These are phyloP conservation scores for Sinocyclocheilus grahami DNA, from an alignment of 2,113 vertebrate species.

Conservation along the genomic window DNA sequence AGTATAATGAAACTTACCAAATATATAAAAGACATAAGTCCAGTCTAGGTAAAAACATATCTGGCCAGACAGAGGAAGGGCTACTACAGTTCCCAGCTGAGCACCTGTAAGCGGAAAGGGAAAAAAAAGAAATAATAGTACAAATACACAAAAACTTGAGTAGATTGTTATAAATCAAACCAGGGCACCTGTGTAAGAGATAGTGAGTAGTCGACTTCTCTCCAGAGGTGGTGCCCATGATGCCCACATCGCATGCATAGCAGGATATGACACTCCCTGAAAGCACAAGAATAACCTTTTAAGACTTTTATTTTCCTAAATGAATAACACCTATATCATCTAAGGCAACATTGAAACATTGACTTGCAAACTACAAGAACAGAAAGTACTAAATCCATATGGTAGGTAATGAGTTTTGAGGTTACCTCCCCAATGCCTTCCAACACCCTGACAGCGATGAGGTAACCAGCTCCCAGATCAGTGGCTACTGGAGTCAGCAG, in stretches of 20 bases:
- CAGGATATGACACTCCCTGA: constrained; percentile 94
- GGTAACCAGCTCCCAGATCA: constrained; percentile 83
- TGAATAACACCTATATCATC: neutral
- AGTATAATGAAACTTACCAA: constrained; percentile 79
- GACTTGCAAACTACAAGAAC: no score
- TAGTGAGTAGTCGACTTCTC: constrained; percentile 92
- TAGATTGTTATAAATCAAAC: neutral
- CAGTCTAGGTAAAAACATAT: constrained; percentile 95
- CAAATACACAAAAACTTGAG: neutral
- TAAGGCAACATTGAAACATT: neutral
- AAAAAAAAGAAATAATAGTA: neutral
- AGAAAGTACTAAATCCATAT: neutral
- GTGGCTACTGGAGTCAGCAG: constrained; percentile 90
- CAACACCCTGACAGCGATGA: constrained; percentile 86
- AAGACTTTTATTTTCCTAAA: neutral
- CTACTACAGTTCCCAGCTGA: constrained; percentile 92
- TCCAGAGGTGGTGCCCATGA: constrained; percentile 95
- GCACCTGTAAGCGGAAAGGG: constrained; percentile 77
- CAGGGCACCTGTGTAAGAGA: constrained; percentile 90
- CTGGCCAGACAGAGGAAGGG: constrained; percentile 90
- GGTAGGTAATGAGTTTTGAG: neutral
- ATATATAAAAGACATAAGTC: constrained; percentile 95
- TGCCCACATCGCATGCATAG: constrained; percentile 98
- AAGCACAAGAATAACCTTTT: constrained; percentile 52
- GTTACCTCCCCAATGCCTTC: constrained; percentile 95